Evolutionary conservation across 2,888 invertebrate genomes (phyloP).

Genomic region (Lasioglossum oenotherae): DNA sequence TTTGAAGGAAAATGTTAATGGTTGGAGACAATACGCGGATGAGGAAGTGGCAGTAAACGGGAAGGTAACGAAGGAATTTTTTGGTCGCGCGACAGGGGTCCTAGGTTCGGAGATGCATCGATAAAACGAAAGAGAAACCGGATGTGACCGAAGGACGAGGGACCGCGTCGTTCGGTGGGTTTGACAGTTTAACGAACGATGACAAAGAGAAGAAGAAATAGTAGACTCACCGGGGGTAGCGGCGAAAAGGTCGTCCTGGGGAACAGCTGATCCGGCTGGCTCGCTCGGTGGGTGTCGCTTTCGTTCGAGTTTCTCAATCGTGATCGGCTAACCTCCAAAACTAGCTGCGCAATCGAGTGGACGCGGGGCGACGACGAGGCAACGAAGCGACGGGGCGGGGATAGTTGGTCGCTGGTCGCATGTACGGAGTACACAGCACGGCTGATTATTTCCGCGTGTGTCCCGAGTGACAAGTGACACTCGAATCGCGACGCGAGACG

Average conservation of each 20-base stretch:
- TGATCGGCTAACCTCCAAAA: conserved; percentile 65
- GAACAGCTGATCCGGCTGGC: conserved; percentile 73
- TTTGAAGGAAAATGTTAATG: not conserved
- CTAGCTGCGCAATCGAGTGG: conserved; percentile 41
- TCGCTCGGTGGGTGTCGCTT: conserved; percentile 68
- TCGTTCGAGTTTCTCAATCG: conserved; percentile 55
- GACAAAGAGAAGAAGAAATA: conserved; percentile 8
- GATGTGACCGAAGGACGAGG: not conserved
- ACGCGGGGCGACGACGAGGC: conserved; percentile 2
- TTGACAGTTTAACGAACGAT: not conserved
- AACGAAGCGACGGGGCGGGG: conserved; percentile 20
- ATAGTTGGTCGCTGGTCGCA: conserved; percentile 34
- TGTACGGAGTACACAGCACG: conserved; percentile 15
- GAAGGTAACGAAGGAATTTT: not conserved
- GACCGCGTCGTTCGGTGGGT: not conserved
- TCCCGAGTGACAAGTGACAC: conserved; percentile 7
- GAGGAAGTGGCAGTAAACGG: not conserved
- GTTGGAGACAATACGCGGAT: not conserved
- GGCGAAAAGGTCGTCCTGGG: conserved; percentile 60
- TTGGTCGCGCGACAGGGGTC: not conserved
- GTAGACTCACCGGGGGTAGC: conserved; percentile 53
- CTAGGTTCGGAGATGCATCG: not conserved
- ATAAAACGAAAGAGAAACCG: conserved; percentile 11
- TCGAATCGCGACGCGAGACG: not conserved
- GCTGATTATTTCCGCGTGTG: conserved; percentile 31